Base-by-base conservation (phyloP, 1,140 invertebrate genomes). In the Holotrichia oblita region DNA sequence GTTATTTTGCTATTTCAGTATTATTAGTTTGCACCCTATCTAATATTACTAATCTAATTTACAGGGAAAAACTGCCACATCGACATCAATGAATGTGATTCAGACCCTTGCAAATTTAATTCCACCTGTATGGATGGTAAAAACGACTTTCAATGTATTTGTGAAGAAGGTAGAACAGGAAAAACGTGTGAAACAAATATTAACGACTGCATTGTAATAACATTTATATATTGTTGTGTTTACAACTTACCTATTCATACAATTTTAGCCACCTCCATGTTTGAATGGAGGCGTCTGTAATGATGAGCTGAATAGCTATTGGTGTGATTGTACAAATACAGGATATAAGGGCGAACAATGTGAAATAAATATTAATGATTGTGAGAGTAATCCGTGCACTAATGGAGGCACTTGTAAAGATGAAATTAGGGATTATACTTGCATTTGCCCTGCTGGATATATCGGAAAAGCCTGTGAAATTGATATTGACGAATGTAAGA, bases 341-440 rank as follows among this genome's bases (percentile, higher is more conserved):
- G 97, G 97, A 9, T 99, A 95, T 87, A 88, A 91, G 79, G 97
- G 98, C 9, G 82, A 86, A 12, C 90, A 93, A 81, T 99, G 97
- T 88, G 93, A 96, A 80, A 88, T 89, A n/a, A 96, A 98, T 87
- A 96, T 98, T 80, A 93, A 98, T 87, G 97, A 98, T 84, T 98
- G 97, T 86, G 87, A 89, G 3, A 89, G 92, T 8, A 88, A 90
- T 85, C 93, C 94, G 0, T 97, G 95, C 85, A 83, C 88, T 42
- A 93, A 97, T 87, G 94, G 92, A 3, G 94, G 92, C 20, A 87
- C 88, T 48, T 97, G 96, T 85, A 80, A 92, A 41, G 96, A 97
- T 86, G 88, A 90, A 55, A 88, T 96, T 14, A 95, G 96, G 84
- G 92, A 94, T 80, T 98, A 97, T 87, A 88, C 88, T 55, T 97